Conservation (phyloP, 2,113 vertebrate species). For the Pipra filicauda region DNA sequence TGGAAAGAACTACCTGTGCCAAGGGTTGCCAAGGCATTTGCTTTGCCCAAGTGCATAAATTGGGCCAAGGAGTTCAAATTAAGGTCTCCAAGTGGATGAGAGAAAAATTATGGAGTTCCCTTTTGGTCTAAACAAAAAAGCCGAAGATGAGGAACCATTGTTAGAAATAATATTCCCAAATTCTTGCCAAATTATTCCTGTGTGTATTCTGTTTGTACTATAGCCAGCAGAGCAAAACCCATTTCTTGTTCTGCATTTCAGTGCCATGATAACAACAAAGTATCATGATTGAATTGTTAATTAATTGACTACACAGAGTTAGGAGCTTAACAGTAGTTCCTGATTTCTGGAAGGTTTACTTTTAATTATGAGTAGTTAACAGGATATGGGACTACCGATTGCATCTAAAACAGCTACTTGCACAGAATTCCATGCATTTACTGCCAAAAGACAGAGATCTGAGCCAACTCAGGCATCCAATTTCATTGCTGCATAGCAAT, state of each 20-base stretch:
- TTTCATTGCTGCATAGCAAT: constrained; percentile 3
- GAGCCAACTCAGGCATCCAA: background rate
- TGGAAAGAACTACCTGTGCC: background rate
- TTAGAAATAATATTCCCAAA: background rate
- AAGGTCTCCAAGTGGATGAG: background rate
- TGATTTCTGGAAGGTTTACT: background rate
- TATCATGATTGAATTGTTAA: background rate
- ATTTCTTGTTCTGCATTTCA: background rate
- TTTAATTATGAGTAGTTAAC: constrained; percentile 1
- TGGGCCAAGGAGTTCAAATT: background rate
- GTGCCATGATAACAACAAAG: background rate
- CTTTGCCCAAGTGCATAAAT: background rate
- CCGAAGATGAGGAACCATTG: background rate
- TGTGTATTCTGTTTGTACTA: background rate
- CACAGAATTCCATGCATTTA: background rate
- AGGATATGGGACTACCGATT: background rate
- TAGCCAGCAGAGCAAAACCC: background rate
- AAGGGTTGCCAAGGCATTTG: background rate
- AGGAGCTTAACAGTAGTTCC: background rate
- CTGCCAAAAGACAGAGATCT: constrained; percentile 6
- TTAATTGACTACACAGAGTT: background rate
- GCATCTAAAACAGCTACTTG: background rate
- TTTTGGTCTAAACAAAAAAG: background rate
- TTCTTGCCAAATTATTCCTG: background rate
- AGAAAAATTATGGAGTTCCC: background rate